Percentiles rank a stretch among this genome's conserved stretches.
phyloP scores from a whole-genome alignment of 2,797 vertebrate genomes.

The Otus scops region DNA sequence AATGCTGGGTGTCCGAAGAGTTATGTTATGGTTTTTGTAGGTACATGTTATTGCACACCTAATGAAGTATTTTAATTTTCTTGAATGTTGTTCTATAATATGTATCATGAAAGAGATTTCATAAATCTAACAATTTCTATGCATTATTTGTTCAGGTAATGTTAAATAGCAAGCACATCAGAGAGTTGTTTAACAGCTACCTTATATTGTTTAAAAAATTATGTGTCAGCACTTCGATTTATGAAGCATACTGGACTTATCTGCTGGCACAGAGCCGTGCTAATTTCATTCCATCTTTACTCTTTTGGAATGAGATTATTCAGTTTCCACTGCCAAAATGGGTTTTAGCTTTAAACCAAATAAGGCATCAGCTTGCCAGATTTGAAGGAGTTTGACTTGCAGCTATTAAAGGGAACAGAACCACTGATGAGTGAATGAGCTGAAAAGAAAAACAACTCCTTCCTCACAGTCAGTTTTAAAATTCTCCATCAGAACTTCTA shows the following conservation, averaged over 20 bases:
- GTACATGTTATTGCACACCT: background rate
- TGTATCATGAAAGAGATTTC: background rate
- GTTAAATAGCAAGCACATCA: background rate
- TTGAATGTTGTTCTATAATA: background rate
- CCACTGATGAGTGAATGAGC: slow-evolving; percentile 22
- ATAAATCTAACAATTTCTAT: background rate
- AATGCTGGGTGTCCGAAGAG: background rate
- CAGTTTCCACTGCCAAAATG: slow-evolving; percentile 70
- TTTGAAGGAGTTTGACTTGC: slow-evolving; percentile 40
- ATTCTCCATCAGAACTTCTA: background rate
- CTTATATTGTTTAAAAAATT: background rate
- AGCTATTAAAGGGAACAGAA: slow-evolving; percentile 54
- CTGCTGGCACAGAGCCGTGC: slow-evolving; percentile 37
- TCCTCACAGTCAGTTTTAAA: slow-evolving; percentile 11
- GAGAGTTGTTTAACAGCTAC: background rate
- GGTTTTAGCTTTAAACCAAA: slow-evolving; percentile 83
- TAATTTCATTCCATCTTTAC: slow-evolving; percentile 76
- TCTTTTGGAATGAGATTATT: slow-evolving; percentile 78
- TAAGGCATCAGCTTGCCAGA: slow-evolving; percentile 78
- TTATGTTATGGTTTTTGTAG: background rate
- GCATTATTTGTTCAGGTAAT: background rate
- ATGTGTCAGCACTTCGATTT: background rate
- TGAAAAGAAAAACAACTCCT: background rate
- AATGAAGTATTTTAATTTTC: background rate
- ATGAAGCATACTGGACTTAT: background rate